Percentiles rank a stretch among this genome's conserved stretches.
Conservation (phyloP, 2,888 invertebrate species). For the Folsomia manolachei region DNA sequence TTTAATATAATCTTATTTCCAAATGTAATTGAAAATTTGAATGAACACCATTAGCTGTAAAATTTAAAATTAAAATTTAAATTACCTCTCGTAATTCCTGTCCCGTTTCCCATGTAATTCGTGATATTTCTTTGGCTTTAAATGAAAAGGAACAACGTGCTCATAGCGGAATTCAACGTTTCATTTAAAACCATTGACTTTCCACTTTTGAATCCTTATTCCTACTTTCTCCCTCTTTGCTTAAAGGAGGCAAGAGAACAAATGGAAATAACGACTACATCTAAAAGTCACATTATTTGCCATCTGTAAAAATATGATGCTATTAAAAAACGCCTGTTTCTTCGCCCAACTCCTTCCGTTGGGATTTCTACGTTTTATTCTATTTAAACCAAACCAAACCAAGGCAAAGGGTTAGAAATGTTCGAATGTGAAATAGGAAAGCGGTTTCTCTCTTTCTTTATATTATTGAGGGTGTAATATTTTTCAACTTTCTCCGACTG, state of each 20-base stretch:
- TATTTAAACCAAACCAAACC: not conserved
- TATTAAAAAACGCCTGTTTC: conserved; percentile 33
- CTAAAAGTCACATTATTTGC: conserved; percentile 39
- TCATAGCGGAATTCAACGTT: too few relatives aligned
- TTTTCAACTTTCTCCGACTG: conserved; percentile 3
- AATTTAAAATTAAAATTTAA: too few relatives aligned
- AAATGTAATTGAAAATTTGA: too few relatives aligned
- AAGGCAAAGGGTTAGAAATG: conserved; percentile 3
- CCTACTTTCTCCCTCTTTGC: not conserved
- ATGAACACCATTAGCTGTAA: too few relatives aligned
- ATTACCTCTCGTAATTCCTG: too few relatives aligned
- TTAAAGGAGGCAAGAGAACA: conserved; percentile 27
- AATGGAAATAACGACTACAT: conserved; percentile 33
- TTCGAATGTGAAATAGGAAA: conserved; percentile 3
- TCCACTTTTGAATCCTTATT: not conserved
- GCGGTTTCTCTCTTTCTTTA: not conserved
- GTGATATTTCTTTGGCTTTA: too few relatives aligned
- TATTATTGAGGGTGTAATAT: conserved; percentile 5
- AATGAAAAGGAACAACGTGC: too few relatives aligned
- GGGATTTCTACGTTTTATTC: not conserved
- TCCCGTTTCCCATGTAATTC: too few relatives aligned
- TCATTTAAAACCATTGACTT: too few relatives aligned
- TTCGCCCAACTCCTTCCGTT: conserved; percentile 12
- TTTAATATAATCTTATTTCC: too few relatives aligned
- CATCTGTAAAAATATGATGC: conserved; percentile 33